Conservation (phyloP, 1,140 invertebrate species). For the Chironomus striatipennis region DNA sequence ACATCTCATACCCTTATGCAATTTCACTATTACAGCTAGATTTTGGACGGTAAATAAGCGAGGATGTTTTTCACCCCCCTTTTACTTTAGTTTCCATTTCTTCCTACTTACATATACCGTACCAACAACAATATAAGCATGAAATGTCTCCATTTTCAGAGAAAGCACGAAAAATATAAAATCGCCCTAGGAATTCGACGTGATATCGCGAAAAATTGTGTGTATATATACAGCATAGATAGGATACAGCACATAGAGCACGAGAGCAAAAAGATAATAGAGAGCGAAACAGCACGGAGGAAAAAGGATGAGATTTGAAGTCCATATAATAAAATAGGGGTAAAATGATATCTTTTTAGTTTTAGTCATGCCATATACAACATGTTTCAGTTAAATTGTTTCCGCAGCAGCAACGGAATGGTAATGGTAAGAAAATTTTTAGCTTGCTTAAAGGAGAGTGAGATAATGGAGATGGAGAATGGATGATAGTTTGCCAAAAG, state of each 20-base stretch:
- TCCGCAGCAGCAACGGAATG: constrained; percentile 4
- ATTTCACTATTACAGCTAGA: background rate
- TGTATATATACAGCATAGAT: background rate
- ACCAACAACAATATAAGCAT: background rate
- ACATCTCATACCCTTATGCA: background rate
- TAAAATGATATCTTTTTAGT: background rate
- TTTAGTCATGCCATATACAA: background rate
- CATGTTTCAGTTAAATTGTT: background rate
- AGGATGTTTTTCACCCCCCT: background rate
- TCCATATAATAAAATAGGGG: background rate
- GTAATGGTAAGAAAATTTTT: background rate
- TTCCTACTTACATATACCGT: background rate
- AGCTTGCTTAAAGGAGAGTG: background rate
- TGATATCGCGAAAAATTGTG: constrained; percentile 17
- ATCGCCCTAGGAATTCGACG: constrained; percentile 15
- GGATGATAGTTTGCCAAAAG: constrained; percentile 10
- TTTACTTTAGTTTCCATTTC: background rate
- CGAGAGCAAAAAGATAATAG: background rate
- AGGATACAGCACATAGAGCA: background rate
- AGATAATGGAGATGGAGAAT: background rate
- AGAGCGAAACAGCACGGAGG: background rate
- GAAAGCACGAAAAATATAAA: constrained; percentile 1
- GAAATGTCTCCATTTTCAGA: background rate
- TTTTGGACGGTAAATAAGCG: constrained; percentile 4
- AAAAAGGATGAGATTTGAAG: background rate